These are phyloP conservation scores for Lepidotrigona ventralis DNA, from an alignment of 1,140 invertebrate species.

Conservation along the genomic window DNA sequence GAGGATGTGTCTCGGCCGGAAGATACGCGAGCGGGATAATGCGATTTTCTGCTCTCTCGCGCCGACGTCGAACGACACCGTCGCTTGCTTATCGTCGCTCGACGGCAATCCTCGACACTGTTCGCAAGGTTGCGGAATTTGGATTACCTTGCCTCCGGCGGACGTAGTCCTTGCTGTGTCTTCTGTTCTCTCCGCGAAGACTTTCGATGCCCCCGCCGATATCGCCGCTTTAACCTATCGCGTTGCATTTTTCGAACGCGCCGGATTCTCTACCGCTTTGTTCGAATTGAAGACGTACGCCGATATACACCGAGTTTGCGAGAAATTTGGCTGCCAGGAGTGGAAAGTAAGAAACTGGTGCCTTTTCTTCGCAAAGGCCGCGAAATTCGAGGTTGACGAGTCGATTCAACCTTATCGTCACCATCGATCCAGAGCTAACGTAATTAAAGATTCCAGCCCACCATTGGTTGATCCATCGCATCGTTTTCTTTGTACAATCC, in stretches of 20 bases:
- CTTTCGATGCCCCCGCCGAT: background rate
- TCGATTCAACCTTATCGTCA: conserved; percentile 1
- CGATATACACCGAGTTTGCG: background rate
- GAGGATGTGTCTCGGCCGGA: conserved; percentile 26
- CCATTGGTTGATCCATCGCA: background rate
- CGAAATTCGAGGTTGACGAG: background rate
- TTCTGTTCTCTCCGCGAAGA: conserved; percentile 6
- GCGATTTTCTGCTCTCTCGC: conserved; percentile 5
- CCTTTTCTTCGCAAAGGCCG: background rate
- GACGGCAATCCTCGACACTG: background rate
- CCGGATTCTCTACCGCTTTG: background rate
- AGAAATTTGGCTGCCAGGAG: background rate
- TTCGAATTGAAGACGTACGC: background rate
- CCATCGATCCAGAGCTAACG: conserved; percentile 13
- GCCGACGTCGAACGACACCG: background rate
- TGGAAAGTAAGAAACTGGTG: background rate
- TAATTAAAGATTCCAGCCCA: background rate
- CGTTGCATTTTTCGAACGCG: background rate
- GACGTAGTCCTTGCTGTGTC: conserved; percentile 6
- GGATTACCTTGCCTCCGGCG: conserved; percentile 18
- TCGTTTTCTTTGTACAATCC: conserved; percentile 17
- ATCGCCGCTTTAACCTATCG: background rate
- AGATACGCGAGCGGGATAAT: conserved; percentile 5
- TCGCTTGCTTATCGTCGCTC: background rate
- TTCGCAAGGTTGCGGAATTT: conserved; percentile 15